These are phyloP conservation scores for Coecobrya sp. DNA, from an alignment of 2,888 invertebrate genomes.

Conservation along the genomic window DNA sequence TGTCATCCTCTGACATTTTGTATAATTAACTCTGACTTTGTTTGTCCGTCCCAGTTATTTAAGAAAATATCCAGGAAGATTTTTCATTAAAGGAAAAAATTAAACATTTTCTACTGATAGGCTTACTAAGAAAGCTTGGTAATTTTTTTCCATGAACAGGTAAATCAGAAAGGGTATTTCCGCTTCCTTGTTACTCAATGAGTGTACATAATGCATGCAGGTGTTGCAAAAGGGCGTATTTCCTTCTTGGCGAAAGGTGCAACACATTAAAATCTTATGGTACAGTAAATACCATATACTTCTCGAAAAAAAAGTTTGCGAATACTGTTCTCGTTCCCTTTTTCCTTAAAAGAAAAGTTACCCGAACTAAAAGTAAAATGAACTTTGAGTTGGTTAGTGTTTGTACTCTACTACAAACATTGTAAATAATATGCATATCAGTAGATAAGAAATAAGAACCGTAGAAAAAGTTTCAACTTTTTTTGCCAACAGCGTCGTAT, in stretches of 20 bases:
- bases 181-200: neutral
- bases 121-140: neutral
- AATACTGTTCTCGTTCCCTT: neutral
- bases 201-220: slow-evolving; percentile 21
- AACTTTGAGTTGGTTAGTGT: slow-evolving; percentile 2
- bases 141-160: slow-evolving; percentile 20
- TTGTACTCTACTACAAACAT: neutral
- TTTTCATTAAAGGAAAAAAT: slow-evolving; percentile 53
- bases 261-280: slow-evolving; percentile 63
- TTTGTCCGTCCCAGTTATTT: slow-evolving; percentile 28
- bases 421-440: slow-evolving; percentile 35
- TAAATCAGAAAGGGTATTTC: neutral
- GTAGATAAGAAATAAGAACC: neutral
- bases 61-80: slow-evolving; percentile 18
- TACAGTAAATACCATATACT: slow-evolving; percentile 11
- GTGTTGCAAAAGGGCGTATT: slow-evolving; percentile 21
- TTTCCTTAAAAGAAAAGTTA: neutral
- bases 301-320: slow-evolving; percentile 33
- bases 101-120: neutral
- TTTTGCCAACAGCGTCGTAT: slow-evolving; percentile 17
- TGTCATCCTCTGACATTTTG: neutral
- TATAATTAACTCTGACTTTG: slow-evolving; percentile 47
- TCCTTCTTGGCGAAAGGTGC: slow-evolving; percentile 46
- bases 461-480: neutral
- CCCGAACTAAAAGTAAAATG: slow-evolving; percentile 28